Percentiles rank a stretch among this genome's conserved stretches.
Evolutionary conservation across 2,888 invertebrate genomes (phyloP).

Genomic region (Petrolisthes manimaculis): DNA sequence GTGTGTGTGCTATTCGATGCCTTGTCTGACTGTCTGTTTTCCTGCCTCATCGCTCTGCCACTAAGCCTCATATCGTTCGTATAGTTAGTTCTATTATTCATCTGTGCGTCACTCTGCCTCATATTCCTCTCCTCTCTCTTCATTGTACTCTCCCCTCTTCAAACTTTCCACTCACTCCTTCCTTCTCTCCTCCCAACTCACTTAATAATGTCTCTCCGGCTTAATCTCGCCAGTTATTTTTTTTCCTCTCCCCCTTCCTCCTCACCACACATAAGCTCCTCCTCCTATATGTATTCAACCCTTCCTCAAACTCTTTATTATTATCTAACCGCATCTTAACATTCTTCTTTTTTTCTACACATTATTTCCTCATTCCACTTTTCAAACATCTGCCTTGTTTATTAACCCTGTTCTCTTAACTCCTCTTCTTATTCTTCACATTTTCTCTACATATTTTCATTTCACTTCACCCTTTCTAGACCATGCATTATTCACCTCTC

Average conservation of each 20-base stretch:
- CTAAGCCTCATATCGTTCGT: background rate
- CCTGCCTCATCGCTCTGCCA: background rate
- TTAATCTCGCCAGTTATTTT: background rate
- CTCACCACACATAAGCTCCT: background rate
- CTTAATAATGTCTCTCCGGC: background rate
- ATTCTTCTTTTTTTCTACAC: background rate
- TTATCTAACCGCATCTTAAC: too few relatives aligned
- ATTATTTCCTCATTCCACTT: background rate
- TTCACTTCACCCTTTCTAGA: too few relatives aligned
- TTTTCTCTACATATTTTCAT: too few relatives aligned
- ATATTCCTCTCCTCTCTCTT: background rate
- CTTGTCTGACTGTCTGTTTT: background rate
- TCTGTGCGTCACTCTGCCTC: background rate
- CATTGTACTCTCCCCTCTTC: background rate
- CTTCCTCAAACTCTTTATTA: too few relatives aligned
- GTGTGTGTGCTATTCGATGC: too few relatives aligned
- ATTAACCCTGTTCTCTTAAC: too few relatives aligned
- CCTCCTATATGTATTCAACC: background rate
- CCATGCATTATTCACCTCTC: too few relatives aligned
- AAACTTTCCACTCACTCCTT: background rate
- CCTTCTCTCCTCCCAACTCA: background rate
- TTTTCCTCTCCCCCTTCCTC: conserved; percentile 16
- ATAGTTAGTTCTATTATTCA: background rate
- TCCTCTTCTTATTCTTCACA: too few relatives aligned
- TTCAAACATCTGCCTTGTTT: background rate